Evolutionary conservation across 2,797 vertebrate genomes (phyloP).

Genomic region (Salmo trutta): DNA sequence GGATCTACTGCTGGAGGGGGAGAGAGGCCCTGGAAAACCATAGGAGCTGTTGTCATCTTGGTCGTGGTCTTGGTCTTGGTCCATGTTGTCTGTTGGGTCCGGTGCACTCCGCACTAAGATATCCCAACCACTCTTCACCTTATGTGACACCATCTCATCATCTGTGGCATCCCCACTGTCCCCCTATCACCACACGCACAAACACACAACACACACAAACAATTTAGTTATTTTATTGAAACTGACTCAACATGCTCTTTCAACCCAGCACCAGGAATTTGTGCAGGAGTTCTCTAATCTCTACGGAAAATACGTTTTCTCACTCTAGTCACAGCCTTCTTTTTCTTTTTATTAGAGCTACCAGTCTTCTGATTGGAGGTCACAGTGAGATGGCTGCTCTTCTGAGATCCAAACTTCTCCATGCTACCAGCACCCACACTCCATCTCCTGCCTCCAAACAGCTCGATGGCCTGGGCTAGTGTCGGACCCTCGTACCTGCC

Average conservation of each 20-base stretch:
- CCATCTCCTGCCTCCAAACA: constrained; percentile 98
- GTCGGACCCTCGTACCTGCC: constrained; percentile 92
- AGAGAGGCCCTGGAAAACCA: not conserved
- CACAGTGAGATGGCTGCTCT: constrained; percentile 76
- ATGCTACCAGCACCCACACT: constrained; percentile 79
- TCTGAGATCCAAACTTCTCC: constrained; percentile 86
- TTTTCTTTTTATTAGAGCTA: constrained; percentile 91
- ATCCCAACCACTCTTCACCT: constrained; percentile 87
- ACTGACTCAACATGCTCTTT: not conserved
- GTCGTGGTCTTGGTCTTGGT: constrained; percentile 90
- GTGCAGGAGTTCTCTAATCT: not conserved
- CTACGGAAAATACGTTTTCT: constrained; percentile 35
- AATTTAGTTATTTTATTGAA: not conserved
- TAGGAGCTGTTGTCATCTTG: constrained; percentile 76
- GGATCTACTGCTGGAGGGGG: not conserved
- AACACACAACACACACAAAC: too few species aligned
- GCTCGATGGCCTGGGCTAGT: constrained; percentile 92
- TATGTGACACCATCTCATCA: constrained; percentile 90
- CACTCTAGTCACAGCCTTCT: constrained; percentile 94
- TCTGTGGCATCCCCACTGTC: constrained; percentile 98
- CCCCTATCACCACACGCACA: constrained; percentile 78
- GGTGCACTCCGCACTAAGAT: constrained; percentile 86
- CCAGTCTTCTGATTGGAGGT: not conserved
- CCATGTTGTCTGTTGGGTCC: constrained; percentile 86
- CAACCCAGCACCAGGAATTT: not conserved